phyloP scores from a whole-genome alignment of 1,140 invertebrate genomes.

The Theocolax elegans region DNA sequence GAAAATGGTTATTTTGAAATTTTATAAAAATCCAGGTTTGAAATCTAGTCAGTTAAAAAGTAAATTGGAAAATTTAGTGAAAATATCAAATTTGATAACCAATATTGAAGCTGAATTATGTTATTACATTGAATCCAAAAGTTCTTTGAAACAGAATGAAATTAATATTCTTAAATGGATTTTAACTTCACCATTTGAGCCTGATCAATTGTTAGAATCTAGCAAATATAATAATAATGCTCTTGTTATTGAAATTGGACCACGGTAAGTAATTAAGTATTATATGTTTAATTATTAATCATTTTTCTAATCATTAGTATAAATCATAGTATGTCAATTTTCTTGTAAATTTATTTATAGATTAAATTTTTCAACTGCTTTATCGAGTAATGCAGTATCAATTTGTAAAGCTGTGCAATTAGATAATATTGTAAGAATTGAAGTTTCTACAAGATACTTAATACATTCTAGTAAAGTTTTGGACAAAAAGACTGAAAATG shows the following conservation, averaged over 20 bases:
- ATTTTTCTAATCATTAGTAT: background rate
- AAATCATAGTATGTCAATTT: no score
- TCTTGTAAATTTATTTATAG: conserved; percentile 66
- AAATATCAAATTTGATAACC: conserved; percentile 54
- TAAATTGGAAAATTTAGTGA: conserved; percentile 48
- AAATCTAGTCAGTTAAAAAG: conserved; percentile 50
- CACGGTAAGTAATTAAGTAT: conserved; percentile 69
- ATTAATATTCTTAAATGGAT: conserved; percentile 77
- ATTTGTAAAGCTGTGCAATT: conserved; percentile 89
- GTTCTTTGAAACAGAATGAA: conserved; percentile 68
- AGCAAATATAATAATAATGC: conserved; percentile 60
- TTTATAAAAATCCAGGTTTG: conserved; percentile 56
- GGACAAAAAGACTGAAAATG: conserved; percentile 61
- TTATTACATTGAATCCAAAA: conserved; percentile 76
- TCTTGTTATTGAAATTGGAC: conserved; percentile 81
- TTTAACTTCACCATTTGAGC: conserved; percentile 74
- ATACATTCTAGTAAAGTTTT: conserved; percentile 68
- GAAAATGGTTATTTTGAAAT: conserved; percentile 48
- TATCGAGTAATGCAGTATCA: conserved; percentile 94
- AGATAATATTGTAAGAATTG: conserved; percentile 79
- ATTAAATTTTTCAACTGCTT: conserved; percentile 93
- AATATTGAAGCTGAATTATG: conserved; percentile 79
- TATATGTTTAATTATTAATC: conserved; percentile 51
- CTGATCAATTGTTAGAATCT: conserved; percentile 66
- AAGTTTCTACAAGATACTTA: conserved; percentile 83